Evolutionary conservation across 2,888 invertebrate species (phyloP).

Genomic region (Diaphora mendica): DNA sequence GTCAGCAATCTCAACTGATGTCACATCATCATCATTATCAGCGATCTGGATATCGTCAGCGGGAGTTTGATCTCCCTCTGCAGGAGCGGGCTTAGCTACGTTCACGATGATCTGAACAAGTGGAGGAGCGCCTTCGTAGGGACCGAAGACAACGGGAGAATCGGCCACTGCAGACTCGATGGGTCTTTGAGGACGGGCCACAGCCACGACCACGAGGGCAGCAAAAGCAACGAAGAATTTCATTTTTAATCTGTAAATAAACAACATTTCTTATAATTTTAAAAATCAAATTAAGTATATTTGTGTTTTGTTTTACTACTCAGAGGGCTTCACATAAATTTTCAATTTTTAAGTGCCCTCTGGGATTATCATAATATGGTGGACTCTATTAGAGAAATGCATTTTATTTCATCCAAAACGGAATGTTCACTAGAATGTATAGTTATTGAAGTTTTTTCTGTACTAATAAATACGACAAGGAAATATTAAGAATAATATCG

Average conservation of each 20-base stretch:
- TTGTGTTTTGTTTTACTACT: background rate
- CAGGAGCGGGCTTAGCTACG: constrained; percentile 34
- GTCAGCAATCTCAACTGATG: constrained; percentile 6
- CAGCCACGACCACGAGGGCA: constrained; percentile 62
- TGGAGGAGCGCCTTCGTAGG: constrained; percentile 31
- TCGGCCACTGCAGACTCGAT: constrained; percentile 10
- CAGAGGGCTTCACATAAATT: too few relatives aligned
- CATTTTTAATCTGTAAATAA: constrained; percentile 50
- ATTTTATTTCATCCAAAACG: too few relatives aligned
- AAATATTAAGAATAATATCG: too few relatives aligned
- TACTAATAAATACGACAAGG: too few relatives aligned
- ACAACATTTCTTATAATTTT: background rate
- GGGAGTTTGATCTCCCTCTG: constrained; percentile 9
- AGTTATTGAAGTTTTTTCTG: too few relatives aligned
- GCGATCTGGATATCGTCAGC: too few relatives aligned
- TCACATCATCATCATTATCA: too few relatives aligned
- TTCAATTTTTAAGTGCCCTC: too few relatives aligned
- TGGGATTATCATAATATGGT: too few relatives aligned
- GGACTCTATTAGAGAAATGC: too few relatives aligned
- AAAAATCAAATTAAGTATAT: background rate
- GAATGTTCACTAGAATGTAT: too few relatives aligned
- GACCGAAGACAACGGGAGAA: constrained; percentile 19
- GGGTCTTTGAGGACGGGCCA: constrained; percentile 53
- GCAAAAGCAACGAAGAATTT: constrained; percentile 69
- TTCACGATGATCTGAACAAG: constrained; percentile 55